Evolutionary conservation across 2,797 vertebrate species (phyloP), one percentile per base, ranked within the genome.

Genomic region (Onychomys leucogaster): DNA sequence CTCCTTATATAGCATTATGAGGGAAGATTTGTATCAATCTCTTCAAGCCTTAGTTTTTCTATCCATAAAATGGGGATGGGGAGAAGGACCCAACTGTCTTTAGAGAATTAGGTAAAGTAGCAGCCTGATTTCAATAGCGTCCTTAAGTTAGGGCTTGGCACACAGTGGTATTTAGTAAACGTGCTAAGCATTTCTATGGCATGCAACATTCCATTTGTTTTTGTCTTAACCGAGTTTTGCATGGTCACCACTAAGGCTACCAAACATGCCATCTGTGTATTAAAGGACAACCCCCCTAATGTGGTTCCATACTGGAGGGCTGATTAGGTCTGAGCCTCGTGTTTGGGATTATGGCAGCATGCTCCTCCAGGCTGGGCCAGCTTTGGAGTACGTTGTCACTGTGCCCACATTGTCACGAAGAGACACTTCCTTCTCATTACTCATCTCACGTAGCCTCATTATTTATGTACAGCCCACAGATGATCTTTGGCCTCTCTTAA

Each of bases 401-500:
- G 11, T 43, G 75, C 27, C 55, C 16, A 90, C 1, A 46, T 76
- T n/a, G 12, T 76, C 2, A 0, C 17, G 41, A 95, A 94, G 65
- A 81, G 57, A 83, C n/a, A 82, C 80, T 96, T 84, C 67, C 92
- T 86, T 34, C 65, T 95, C 95, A 92, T 95, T 69, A 90, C 84
- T 94, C 94, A 78, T 73, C 90, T 92, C 96, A 77, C 8, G 12
- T 89, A 95, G 85, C 91, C 97, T 98, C 97, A 97, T 98, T 97
- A 95, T 96, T 98, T 98, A 94, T 93, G 76, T 37, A 41, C 95
- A 95, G 82, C 93, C 92, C 55, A 81, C 91, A 95, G 90, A 76
- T 85, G 91, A 83, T 91, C 97, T 97, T 98, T 97, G 94, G 83
- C 95, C 97, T 49, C 97, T 97, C 96, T 19, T 6, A 98, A 98